Percentiles rank a stretch among this genome's conserved stretches.
Evolutionary conservation across 2,888 invertebrate species (phyloP).

Genomic region (Nomada hirtipes): DNA sequence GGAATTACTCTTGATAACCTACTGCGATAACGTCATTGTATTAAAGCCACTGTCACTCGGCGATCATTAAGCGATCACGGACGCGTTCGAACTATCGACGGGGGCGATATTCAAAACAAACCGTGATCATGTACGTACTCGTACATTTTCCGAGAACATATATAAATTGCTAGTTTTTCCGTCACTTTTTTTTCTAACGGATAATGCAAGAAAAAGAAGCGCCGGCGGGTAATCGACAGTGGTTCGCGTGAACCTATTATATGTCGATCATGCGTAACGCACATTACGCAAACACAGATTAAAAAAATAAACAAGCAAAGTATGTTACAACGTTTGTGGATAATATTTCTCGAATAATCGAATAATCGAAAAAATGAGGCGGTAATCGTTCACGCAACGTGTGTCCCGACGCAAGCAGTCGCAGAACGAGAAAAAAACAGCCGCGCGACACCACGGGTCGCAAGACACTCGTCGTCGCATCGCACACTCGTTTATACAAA

Average conservation of each 20-base stretch:
- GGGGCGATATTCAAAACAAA: conserved; percentile 16
- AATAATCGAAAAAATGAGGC: neutral
- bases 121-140: neutral
- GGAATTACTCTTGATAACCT: conserved; percentile 73
- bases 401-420: conserved; percentile 54
- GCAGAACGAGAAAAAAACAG: conserved; percentile 29
- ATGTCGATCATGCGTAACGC: neutral
- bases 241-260: neutral
- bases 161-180: neutral
- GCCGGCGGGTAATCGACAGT: conserved; percentile 11
- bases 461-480: conserved; percentile 32
- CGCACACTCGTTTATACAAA: neutral
- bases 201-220: neutral
- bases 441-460: conserved; percentile 15
- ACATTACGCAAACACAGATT: neutral
- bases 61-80: conserved; percentile 8
- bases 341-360: neutral
- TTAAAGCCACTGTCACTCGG: conserved; percentile 44
- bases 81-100: neutral
- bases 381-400: conserved; percentile 25
- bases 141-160: neutral
- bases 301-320: neutral
- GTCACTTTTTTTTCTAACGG: neutral
- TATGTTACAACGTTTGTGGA: neutral
- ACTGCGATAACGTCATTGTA: conserved; percentile 63